Percentiles rank a stretch among this genome's conserved stretches.
phyloP scores from a whole-genome alignment of 2,797 vertebrate species.

The Dipus sagitta region DNA sequence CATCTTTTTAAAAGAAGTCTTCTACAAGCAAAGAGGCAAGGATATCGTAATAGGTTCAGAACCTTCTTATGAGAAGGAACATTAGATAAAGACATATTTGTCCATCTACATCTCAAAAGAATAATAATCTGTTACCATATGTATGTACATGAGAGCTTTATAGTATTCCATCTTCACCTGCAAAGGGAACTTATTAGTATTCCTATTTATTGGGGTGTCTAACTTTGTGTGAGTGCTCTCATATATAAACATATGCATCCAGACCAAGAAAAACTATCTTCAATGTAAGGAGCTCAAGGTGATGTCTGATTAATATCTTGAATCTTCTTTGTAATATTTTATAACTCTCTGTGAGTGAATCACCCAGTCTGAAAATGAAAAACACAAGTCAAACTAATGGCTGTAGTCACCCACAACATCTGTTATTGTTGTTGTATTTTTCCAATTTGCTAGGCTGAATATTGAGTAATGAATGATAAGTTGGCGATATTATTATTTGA shows the following conservation, averaged over 20 bases:
- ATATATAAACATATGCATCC: conserved; percentile 54
- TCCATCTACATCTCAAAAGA: conserved; percentile 19
- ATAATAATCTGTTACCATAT: conserved; percentile 24
- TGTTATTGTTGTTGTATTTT: background rate
- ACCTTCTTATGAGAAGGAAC: background rate
- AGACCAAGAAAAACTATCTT: conserved; percentile 61
- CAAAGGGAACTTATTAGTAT: conserved; percentile 49
- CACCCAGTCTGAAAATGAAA: conserved; percentile 57
- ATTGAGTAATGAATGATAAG: background rate
- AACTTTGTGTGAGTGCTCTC: conserved; percentile 44
- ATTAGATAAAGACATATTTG: conserved; percentile 35
- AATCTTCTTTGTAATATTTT: conserved; percentile 44
- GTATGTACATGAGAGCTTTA: background rate
- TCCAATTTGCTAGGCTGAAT: background rate
- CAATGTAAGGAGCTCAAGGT: background rate
- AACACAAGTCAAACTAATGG: conserved; percentile 54
- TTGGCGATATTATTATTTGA: background rate
- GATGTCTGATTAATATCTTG: conserved; percentile 48
- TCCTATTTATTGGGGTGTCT: conserved; percentile 13
- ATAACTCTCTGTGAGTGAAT: background rate
- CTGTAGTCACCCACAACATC: background rate
- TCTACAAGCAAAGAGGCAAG: conserved; percentile 1
- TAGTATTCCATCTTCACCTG: conserved; percentile 15
- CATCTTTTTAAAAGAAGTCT: conserved; percentile 35
- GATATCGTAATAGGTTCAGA: background rate